A percentile compares a stretch with the other conserved stretches of the same genome.
Evolutionary conservation across 2,888 invertebrate genomes (phyloP).

Genomic region (Acrocera orbiculus): DNA sequence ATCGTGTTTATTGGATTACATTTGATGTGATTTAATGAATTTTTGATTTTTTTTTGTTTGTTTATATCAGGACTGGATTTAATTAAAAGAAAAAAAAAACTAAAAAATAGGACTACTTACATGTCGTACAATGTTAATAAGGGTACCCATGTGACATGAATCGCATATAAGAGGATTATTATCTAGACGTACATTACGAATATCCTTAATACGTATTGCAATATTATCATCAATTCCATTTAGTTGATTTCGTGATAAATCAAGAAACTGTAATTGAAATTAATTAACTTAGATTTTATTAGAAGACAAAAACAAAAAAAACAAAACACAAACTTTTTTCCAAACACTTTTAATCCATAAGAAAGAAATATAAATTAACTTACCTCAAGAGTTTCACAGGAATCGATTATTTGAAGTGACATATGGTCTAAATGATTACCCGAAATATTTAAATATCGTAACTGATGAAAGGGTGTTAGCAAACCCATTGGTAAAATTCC

Average conservation of each 20-base stretch:
- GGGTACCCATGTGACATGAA: constrained; percentile 31
- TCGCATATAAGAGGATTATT: constrained; percentile 32
- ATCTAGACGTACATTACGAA: constrained; percentile 29
- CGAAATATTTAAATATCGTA: constrained; percentile 52
- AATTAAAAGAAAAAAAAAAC: background rate
- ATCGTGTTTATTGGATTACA: background rate
- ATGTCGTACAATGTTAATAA: constrained; percentile 29
- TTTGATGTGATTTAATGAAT: background rate
- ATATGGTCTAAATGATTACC: constrained; percentile 44
- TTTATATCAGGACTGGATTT: background rate
- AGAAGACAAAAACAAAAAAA: background rate
- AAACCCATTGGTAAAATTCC: constrained; percentile 29
- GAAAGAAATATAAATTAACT: constrained; percentile 9
- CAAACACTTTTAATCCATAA: background rate
- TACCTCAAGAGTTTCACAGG: constrained; percentile 29
- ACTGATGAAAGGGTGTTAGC: constrained; percentile 30
- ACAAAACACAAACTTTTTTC: too few relatives aligned
- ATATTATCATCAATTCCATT: constrained; percentile 34
- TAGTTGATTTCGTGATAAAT: constrained; percentile 56
- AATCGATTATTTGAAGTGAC: constrained; percentile 29
- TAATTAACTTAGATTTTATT: too few relatives aligned
- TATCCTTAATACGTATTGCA: constrained; percentile 25
- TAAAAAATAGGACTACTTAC: constrained; percentile 24
- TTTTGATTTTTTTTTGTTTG: background rate
- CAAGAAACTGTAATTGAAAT: constrained; percentile 35